Conservation (phyloP, 2,888 invertebrate species). For the Nomada lathburiana region DNA sequence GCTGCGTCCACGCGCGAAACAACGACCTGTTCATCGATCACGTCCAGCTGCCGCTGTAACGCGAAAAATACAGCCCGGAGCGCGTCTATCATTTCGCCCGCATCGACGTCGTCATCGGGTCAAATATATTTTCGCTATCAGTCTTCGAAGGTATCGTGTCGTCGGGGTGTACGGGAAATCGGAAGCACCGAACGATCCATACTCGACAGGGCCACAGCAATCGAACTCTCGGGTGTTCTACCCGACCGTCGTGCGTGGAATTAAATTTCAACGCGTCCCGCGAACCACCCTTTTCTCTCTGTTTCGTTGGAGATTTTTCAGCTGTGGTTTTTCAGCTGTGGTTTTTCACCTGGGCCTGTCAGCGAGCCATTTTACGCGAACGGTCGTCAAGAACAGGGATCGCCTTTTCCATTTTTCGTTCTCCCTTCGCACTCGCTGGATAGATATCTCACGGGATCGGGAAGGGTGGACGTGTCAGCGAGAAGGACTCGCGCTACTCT, state of each 20-base stretch:
- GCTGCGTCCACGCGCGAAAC: conserved; percentile 19
- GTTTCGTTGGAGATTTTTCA: neutral
- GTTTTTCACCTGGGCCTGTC: neutral
- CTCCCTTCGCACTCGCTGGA: neutral
- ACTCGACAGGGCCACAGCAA: conserved; percentile 18
- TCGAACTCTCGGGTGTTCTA: conserved; percentile 31
- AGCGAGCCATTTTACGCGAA: neutral
- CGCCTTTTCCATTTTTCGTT: neutral
- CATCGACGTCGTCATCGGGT: conserved; percentile 14
- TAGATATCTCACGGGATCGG: conserved; percentile 12
- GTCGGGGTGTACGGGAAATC: conserved; percentile 1
- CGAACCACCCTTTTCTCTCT: neutral
- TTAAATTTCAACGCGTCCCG: conserved; percentile 3
- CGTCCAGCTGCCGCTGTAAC: conserved; percentile 64
- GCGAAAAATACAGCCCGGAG: conserved; percentile 64
- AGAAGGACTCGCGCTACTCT: conserved; percentile 27
- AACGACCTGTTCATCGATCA: conserved; percentile 67
- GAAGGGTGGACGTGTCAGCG: conserved; percentile 12
- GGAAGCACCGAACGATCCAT: conserved; percentile 18
- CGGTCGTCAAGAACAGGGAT: neutral
- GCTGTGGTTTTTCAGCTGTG: neutral
- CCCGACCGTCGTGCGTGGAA: conserved; percentile 3
- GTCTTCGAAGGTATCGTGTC: conserved; percentile 28
- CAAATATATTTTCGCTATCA: conserved; percentile 58
- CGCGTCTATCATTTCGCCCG: conserved; percentile 42